These are phyloP conservation scores for Romanogobio albipinnatus DNA, from an alignment of 2,113 vertebrate genomes.

Conservation along the genomic window DNA sequence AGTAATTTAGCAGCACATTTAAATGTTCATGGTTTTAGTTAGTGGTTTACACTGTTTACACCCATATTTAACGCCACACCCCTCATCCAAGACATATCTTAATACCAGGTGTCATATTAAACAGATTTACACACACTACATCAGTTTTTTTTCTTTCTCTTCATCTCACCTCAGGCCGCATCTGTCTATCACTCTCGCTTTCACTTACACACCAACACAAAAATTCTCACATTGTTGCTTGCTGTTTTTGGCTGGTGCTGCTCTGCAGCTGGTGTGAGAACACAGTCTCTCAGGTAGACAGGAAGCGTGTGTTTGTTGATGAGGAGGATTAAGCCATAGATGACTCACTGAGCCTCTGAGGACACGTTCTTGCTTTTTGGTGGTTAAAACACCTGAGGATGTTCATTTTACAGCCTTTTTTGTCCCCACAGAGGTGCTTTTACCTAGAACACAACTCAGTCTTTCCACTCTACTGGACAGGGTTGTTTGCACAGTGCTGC, in stretches of 20 bases:
- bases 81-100: background rate
- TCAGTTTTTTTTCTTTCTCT: conserved; percentile 5
- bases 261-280: conserved; percentile 52
- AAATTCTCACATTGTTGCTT: conserved; percentile 44
- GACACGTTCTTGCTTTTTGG: background rate
- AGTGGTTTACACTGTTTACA: background rate
- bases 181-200: conserved; percentile 43
- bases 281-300: conserved; percentile 41
- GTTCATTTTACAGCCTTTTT: conserved; percentile 14
- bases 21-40: no score
- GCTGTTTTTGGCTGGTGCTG: conserved; percentile 57
- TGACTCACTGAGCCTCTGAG: conserved; percentile 36
- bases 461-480: background rate
- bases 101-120: conserved; percentile 14
- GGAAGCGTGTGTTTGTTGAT: conserved; percentile 33
- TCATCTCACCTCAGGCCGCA: conserved; percentile 32
- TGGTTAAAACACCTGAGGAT: conserved; percentile 23
- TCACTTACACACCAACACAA: conserved; percentile 44
- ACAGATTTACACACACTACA: conserved; percentile 37
- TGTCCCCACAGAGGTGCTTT: conserved; percentile 14
- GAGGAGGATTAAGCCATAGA: conserved; percentile 16
- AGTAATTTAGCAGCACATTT: no score
- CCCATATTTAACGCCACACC: background rate
- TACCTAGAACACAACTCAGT: background rate
- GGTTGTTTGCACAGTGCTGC: conserved; percentile 13